phyloP scores from a whole-genome alignment of 2,888 invertebrate genomes.

The Leptarthrus brevirostris region DNA sequence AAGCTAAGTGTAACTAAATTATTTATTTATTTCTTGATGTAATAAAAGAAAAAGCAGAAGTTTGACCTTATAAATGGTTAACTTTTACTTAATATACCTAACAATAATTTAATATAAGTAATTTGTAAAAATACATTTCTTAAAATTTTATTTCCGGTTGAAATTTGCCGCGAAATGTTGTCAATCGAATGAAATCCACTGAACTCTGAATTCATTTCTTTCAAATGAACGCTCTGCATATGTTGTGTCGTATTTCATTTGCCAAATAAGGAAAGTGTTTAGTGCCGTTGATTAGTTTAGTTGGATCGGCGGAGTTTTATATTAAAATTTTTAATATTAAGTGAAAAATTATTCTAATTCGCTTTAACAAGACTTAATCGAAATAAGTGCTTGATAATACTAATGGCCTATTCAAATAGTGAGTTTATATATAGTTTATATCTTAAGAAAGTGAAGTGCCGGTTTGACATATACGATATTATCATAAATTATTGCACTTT shows the following conservation, averaged over 20 bases:
- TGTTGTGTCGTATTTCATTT: constrained; percentile 9
- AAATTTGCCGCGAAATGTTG: constrained; percentile 8
- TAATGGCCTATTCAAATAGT: constrained; percentile 52
- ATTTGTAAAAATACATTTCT: too few species aligned
- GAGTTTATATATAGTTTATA: constrained; percentile 40
- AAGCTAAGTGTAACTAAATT: too few species aligned
- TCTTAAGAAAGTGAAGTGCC: constrained; percentile 34
- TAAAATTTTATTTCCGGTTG: neutral
- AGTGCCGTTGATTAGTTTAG: constrained; percentile 49
- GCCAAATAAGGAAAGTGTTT: constrained; percentile 52
- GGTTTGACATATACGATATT: constrained; percentile 24
- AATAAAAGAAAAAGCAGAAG: too few species aligned
- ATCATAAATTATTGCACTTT: constrained; percentile 13
- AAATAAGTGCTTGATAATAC: neutral
- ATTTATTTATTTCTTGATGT: too few species aligned
- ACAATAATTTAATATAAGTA: too few species aligned
- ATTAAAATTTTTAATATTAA: constrained; percentile 9
- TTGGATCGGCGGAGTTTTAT: constrained; percentile 12
- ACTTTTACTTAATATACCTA: too few species aligned
- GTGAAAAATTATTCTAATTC: constrained; percentile 21
- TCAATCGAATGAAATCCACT: neutral
- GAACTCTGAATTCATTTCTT: too few species aligned
- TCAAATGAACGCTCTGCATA: neutral
- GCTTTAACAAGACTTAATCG: neutral
- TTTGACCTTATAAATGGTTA: too few species aligned